Conservation (phyloP, 2,797 vertebrate species). For the Steatocranus sp. region DNA sequence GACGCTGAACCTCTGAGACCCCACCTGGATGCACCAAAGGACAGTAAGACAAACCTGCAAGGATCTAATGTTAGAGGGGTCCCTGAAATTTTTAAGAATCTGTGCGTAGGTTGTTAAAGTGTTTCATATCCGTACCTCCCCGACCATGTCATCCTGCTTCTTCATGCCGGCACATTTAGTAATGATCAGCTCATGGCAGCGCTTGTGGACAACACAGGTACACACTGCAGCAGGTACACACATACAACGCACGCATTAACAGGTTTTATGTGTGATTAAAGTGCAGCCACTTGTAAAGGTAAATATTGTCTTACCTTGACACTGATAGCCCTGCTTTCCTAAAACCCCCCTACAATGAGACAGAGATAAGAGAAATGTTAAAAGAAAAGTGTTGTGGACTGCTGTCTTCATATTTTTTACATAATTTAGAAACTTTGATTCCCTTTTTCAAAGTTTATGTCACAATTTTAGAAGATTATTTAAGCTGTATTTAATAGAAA, state of each 20-base stretch:
- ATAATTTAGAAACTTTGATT: background rate
- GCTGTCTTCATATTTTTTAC: background rate
- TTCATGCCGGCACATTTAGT: conserved; percentile 96
- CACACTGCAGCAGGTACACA: conserved; percentile 77
- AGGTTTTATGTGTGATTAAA: background rate
- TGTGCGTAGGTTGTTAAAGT: rapidly evolving
- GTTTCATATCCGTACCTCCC: conserved; percentile 74
- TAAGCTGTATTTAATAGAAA: rapidly evolving
- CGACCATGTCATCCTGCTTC: conserved; percentile 87
- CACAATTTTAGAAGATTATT: background rate
- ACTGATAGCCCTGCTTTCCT: conserved; percentile 96
- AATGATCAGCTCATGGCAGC: conserved; percentile 95
- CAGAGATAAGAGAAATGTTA: background rate
- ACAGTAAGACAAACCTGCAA: background rate
- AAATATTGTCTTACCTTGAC: conserved; percentile 83
- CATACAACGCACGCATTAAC: background rate
- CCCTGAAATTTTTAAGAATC: rapidly evolving
- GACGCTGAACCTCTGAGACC: conserved; percentile 93
- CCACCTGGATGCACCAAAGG: conserved; percentile 54
- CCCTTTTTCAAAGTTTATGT: background rate
- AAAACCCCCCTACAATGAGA: conserved; percentile 84
- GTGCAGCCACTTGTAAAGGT: background rate
- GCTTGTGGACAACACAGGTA: conserved; percentile 95
- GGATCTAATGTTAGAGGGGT: rapidly evolving
- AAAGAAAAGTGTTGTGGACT: background rate